Conservation (phyloP, 2,113 vertebrate genomes). For the Pontoporia blainvillei region DNA sequence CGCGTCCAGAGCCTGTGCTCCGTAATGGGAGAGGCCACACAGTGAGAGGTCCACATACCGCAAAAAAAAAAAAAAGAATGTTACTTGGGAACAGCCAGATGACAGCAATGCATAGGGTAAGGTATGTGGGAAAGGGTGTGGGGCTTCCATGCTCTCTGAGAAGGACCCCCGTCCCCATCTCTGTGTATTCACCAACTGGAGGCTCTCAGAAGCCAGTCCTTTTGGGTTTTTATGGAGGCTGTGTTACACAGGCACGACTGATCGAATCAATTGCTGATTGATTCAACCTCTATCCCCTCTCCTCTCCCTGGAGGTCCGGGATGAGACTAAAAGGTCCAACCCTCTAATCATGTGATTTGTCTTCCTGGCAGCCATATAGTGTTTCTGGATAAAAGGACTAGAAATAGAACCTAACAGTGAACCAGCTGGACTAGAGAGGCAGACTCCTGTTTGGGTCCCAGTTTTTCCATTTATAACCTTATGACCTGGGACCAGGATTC, state of each 20-base stretch:
- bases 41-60: too few species aligned
- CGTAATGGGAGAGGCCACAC: too few species aligned
- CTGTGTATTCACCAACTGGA: not conserved
- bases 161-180: not conserved
- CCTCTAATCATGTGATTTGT: not conserved
- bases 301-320: not conserved
- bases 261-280: not conserved
- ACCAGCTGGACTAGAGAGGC: not conserved
- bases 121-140: not conserved
- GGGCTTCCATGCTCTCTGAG: not conserved
- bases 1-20: too few species aligned
- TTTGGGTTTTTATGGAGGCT: not conserved
- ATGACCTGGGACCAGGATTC: not conserved
- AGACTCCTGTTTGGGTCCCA: not conserved
- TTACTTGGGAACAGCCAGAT: not conserved
- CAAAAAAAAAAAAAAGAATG: too few species aligned
- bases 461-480: not conserved
- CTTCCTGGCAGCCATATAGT: not conserved
- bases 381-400: not conserved
- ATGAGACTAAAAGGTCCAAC: not conserved
- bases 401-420: not conserved
- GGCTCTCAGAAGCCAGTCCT: not conserved
- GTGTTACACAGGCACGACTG: accelerated
- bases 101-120: not conserved
- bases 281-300: not conserved